phyloP scores from a whole-genome alignment of 2,113 vertebrate species.

The Pithys albifrons region DNA sequence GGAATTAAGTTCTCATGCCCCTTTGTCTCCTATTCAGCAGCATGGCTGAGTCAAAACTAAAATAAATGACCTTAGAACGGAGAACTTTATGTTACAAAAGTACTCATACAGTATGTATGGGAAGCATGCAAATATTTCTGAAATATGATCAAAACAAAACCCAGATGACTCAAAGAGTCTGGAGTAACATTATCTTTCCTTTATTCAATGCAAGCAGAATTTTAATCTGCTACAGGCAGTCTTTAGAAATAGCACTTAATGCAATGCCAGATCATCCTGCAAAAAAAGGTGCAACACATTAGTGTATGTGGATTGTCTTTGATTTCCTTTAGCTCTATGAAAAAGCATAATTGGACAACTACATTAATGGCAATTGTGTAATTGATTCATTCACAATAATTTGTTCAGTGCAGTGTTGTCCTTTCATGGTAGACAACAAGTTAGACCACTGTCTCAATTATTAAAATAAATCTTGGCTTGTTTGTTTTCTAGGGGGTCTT shows the following conservation, averaged over 20 bases:
- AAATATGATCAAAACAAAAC: conserved; percentile 43
- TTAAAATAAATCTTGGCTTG: not conserved
- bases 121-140: not conserved
- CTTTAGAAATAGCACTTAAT: conserved; percentile 16
- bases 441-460: not conserved
- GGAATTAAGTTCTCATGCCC: conserved; percentile 2
- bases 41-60: not conserved
- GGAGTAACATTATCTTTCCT: conserved; percentile 35
- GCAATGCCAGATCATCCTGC: not conserved
- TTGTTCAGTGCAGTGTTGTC: not conserved
- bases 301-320: not conserved
- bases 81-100: conserved; percentile 8
- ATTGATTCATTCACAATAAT: not conserved
- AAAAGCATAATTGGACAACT: not conserved
- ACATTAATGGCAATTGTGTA: not conserved
- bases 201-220: not conserved
- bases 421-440: not conserved
- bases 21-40: not conserved
- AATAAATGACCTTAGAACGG: conserved; percentile 34
- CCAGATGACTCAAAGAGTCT: not conserved
- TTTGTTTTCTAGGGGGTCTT: not conserved
- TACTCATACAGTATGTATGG: not conserved
- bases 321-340: not conserved
- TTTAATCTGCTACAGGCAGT: conserved; percentile 3
- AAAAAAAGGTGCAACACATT: not conserved